Percentiles rank a stretch among this genome's conserved stretches.
phyloP scores from a whole-genome alignment of 2,888 invertebrate genomes.

The Adineta ricciae region DNA sequence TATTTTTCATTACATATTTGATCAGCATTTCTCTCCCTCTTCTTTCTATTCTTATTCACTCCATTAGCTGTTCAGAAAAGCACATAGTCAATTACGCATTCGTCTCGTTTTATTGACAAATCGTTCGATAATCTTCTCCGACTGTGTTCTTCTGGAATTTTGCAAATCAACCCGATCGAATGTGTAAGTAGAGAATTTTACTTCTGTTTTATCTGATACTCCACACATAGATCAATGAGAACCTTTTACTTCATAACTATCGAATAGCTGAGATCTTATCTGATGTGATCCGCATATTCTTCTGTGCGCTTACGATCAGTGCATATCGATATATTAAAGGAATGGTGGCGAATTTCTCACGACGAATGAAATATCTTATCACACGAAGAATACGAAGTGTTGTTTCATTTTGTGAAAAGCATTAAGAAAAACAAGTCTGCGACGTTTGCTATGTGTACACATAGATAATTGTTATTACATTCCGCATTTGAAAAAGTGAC shows the following conservation, averaged over 20 bases:
- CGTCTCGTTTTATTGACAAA: background rate
- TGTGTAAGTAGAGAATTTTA: background rate
- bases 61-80: background rate
- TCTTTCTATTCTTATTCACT: background rate
- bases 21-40: background rate
- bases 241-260: too few relatives aligned
- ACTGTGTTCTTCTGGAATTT: background rate
- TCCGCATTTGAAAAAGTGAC: background rate
- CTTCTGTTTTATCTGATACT: background rate
- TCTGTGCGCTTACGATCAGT: too few relatives aligned
- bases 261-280: too few relatives aligned
- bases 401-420: background rate
- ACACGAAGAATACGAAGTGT: background rate
- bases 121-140: background rate
- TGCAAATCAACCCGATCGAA: background rate
- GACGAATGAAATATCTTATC: background rate
- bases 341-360: background rate
- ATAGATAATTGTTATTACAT: constrained; percentile 1
- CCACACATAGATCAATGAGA: background rate
- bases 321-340: too few relatives aligned
- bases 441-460: background rate
- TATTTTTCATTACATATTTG: background rate
- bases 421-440: background rate
- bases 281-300: too few relatives aligned
- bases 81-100: constrained; percentile 6